Evolutionary conservation across 2,888 invertebrate species (phyloP).

Genomic region (Buathra laborator): DNA sequence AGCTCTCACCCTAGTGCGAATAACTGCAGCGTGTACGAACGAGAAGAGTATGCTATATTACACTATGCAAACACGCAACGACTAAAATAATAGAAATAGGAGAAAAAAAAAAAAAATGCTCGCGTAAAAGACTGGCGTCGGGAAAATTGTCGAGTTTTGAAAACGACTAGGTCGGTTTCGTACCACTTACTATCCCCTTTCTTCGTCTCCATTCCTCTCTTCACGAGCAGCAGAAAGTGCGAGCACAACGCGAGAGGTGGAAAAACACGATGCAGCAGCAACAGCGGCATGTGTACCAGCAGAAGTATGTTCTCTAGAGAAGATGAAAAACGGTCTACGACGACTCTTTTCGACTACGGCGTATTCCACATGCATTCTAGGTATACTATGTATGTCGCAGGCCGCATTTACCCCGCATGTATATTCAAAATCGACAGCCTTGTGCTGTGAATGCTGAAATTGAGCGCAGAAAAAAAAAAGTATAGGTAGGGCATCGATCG

Average conservation of each 20-base stretch:
- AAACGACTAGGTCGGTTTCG: conserved; percentile 22
- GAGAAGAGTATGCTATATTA: neutral
- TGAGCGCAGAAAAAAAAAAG: neutral
- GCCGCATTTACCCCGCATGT: conserved; percentile 1
- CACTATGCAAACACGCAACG: neutral
- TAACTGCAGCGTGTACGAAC: conserved; percentile 4
- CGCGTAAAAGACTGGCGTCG: conserved; percentile 30
- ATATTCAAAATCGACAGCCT: conserved; percentile 20
- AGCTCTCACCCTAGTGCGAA: conserved; percentile 12
- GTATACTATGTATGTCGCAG: neutral
- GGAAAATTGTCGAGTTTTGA: conserved; percentile 47
- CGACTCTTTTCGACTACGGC: conserved; percentile 10
- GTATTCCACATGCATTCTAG: too few relatives aligned
- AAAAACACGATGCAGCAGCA: conserved; percentile 37
- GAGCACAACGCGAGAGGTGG: conserved; percentile 29
- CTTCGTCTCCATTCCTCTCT: conserved; percentile 14
- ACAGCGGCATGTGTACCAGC: conserved; percentile 6
- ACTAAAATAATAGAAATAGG: conserved; percentile 6
- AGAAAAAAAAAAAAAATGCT: conserved; percentile 3
- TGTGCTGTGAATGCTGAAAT: neutral
- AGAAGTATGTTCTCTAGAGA: conserved; percentile 5
- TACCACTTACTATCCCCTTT: conserved; percentile 28
- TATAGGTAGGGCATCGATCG: neutral
- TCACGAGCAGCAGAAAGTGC: conserved; percentile 10
- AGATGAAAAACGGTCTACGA: conserved; percentile 28